Evolutionary conservation across 2,113 vertebrate genomes (phyloP).

Genomic region (Dasyurus viverrinus): DNA sequence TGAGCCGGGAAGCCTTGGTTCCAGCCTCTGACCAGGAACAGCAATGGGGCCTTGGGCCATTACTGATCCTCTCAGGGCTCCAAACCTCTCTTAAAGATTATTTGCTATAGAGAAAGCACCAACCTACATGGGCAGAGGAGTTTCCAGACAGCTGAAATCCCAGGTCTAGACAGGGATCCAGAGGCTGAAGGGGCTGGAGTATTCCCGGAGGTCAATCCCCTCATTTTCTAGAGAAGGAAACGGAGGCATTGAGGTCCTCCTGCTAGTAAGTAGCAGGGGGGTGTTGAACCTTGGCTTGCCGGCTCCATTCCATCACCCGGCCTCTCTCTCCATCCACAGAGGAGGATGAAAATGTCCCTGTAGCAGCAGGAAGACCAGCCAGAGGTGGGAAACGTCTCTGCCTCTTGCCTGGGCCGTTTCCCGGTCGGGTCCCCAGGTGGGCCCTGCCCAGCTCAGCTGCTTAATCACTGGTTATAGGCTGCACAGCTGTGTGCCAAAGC

Average conservation of each 20-base stretch:
- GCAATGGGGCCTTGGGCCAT: not conserved
- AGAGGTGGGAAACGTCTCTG: not conserved
- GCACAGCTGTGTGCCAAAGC: not conserved
- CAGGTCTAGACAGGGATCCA: not conserved
- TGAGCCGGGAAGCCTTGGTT: not conserved
- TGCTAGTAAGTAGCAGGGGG: not conserved
- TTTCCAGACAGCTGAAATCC: not conserved
- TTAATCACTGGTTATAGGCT: not conserved
- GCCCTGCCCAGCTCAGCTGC: accelerated
- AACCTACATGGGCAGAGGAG: not conserved
- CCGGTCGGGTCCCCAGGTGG: not conserved
- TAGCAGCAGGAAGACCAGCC: no score
- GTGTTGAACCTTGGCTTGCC: no score
- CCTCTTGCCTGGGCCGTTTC: not conserved
- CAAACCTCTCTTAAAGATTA: not conserved
- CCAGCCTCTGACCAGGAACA: not conserved
- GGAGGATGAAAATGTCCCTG: no score
- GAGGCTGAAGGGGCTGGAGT: not conserved
- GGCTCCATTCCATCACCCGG: not conserved
- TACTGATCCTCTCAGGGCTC: not conserved
- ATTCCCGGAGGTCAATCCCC: not conserved
- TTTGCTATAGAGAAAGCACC: not conserved
- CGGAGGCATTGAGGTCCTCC: not conserved
- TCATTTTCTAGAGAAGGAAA: not conserved
- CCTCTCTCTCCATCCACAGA: no score